A percentile compares a stretch with the other conserved stretches of the same genome.
Conservation (phyloP, 2,888 invertebrate genomes). For the Drosophila emarginata region DNA sequence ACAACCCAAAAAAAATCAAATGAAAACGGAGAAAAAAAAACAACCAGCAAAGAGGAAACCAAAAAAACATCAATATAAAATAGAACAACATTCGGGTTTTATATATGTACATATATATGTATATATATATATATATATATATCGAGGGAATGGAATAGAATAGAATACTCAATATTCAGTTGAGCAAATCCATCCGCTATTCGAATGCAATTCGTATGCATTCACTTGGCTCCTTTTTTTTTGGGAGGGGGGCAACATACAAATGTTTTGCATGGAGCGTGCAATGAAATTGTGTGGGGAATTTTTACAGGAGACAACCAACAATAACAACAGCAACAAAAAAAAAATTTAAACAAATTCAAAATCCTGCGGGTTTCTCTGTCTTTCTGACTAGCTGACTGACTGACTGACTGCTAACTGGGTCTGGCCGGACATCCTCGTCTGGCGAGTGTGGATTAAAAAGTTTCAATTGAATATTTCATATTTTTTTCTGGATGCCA, state of each 20-base stretch:
- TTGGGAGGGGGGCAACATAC: too few species aligned
- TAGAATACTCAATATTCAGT: conserved; percentile 75
- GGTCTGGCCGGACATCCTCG: background rate
- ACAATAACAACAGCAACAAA: background rate
- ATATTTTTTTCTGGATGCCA: background rate
- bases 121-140: background rate
- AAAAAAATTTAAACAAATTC: conserved; percentile 4
- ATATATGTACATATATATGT: conserved; percentile 34
- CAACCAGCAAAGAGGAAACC: too few species aligned
- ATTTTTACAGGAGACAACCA: conserved; percentile 49
- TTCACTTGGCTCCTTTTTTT: conserved; percentile 49
- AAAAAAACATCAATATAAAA: conserved; percentile 32
- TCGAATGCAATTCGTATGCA: conserved; percentile 65
- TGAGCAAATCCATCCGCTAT: conserved; percentile 74
- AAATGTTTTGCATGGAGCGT: conserved; percentile 9
- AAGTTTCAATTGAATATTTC: conserved; percentile 26
- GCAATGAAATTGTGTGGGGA: conserved; percentile 39
- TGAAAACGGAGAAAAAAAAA: background rate
- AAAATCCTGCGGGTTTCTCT: conserved; percentile 6
- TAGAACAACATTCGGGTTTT: conserved; percentile 63
- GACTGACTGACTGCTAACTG: conserved; percentile 1
- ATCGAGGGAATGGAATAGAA: conserved; percentile 35
- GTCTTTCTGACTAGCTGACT: background rate
- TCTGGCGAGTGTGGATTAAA: conserved; percentile 48
- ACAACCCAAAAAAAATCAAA: conserved; percentile 25